These are phyloP conservation scores for Cephonodes hylas DNA, from an alignment of 2,888 invertebrate species.

Conservation along the genomic window DNA sequence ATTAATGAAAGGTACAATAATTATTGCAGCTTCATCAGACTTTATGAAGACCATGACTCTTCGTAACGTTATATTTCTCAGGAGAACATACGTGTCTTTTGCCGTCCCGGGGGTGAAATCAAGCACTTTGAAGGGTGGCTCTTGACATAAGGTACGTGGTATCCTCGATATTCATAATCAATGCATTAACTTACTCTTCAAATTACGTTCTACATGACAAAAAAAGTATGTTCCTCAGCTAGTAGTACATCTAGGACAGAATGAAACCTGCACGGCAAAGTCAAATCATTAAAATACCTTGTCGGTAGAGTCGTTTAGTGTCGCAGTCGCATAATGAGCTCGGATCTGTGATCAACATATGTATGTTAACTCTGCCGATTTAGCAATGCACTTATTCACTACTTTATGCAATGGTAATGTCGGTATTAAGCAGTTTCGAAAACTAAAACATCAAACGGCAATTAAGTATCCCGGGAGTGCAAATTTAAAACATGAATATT, in stretches of 20 bases:
- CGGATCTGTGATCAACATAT: not conserved
- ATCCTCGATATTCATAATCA: conserved; percentile 47
- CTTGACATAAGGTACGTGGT: conserved; percentile 45
- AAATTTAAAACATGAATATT: conserved; percentile 4
- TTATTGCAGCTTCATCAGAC: not conserved
- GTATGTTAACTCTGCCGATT: not conserved
- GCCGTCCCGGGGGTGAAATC: conserved; percentile 52
- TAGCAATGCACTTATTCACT: not conserved
- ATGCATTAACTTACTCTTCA: conserved; percentile 49
- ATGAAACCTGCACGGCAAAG: not conserved
- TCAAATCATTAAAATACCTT: conserved; percentile 3
- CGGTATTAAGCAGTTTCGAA: not conserved
- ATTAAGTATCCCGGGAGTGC: not conserved
- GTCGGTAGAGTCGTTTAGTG: not conserved
- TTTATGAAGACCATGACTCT: conserved; percentile 28
- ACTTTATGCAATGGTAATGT: not conserved
- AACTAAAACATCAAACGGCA: not conserved
- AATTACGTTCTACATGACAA: conserved; percentile 42
- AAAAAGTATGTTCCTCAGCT: conserved; percentile 19
- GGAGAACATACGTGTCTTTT: conserved; percentile 30
- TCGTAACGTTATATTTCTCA: conserved; percentile 35
- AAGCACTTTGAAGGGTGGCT: conserved; percentile 50
- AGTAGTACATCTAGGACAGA: conserved; percentile 2
- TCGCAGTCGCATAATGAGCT: not conserved
- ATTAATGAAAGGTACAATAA: not conserved